A percentile compares a stretch with the other conserved stretches of the same genome.
Conservation (phyloP, 2,797 vertebrate species). For the Lepilemur ruficaudatus region DNA sequence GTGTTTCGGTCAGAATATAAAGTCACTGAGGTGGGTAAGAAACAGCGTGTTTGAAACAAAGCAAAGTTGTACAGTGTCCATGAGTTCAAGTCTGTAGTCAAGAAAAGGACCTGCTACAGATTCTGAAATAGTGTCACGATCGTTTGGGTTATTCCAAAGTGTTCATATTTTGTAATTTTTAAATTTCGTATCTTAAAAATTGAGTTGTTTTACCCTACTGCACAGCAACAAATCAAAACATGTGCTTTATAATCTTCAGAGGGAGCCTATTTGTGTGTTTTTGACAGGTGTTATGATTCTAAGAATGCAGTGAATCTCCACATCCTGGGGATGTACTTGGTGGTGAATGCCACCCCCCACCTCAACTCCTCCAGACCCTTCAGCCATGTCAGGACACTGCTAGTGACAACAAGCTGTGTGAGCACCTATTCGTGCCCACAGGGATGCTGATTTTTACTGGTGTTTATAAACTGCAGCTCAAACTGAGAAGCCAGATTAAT, state of each 20-base stretch:
- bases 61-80: background rate
- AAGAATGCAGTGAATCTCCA: background rate
- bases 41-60: background rate
- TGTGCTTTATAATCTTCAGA: background rate
- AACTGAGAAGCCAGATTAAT: constrained; percentile 60
- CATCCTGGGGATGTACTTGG: background rate
- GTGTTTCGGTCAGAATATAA: background rate
- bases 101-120: background rate
- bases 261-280: background rate
- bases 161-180: background rate
- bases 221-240: background rate
- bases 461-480: constrained; percentile 61
- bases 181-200: background rate
- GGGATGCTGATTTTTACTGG: background rate
- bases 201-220: background rate
- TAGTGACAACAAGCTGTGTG: background rate
- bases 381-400: rapidly evolving
- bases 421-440: background rate
- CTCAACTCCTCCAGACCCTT: background rate
- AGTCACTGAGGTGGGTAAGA: background rate
- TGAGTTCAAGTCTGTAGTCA: background rate
- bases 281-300: background rate
- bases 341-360: background rate
- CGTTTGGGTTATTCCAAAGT: background rate
- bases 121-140: background rate